A percentile compares a stretch with the other conserved stretches of the same genome.
Evolutionary conservation across 2,888 invertebrate species (phyloP).

Genomic region (Nomada lathburiana): DNA sequence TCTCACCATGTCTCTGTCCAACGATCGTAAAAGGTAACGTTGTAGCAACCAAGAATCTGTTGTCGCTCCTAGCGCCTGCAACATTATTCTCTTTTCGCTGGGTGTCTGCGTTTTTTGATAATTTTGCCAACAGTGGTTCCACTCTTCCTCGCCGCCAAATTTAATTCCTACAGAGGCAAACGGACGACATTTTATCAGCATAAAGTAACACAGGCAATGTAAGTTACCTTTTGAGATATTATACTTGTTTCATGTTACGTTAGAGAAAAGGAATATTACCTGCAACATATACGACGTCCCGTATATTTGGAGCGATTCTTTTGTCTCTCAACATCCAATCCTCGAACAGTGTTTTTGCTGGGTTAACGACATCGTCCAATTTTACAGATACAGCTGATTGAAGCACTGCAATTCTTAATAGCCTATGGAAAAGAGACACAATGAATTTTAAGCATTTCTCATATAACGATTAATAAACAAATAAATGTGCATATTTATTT

Average conservation of each 20-base stretch:
- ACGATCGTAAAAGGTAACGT: slow-evolving; percentile 90
- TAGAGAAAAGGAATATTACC: slow-evolving; percentile 78
- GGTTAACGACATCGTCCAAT: slow-evolving; percentile 88
- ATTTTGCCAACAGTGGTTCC: slow-evolving; percentile 91
- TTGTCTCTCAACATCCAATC: slow-evolving; percentile 89
- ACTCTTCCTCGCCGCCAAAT: slow-evolving; percentile 89
- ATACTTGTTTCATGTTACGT: too few relatives aligned
- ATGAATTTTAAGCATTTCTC: not conserved
- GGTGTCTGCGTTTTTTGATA: slow-evolving; percentile 88
- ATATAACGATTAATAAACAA: not conserved
- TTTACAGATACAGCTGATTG: slow-evolving; percentile 90
- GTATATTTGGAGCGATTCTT: slow-evolving; percentile 90
- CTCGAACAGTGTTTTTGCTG: slow-evolving; percentile 89
- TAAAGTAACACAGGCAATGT: too few relatives aligned
- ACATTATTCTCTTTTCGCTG: slow-evolving; percentile 90
- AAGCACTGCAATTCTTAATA: slow-evolving; percentile 90
- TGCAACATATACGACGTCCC: slow-evolving; percentile 88
- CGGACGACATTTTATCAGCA: not conserved
- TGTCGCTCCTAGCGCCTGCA: slow-evolving; percentile 90
- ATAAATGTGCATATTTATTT: not conserved
- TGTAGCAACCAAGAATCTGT: slow-evolving; percentile 93
- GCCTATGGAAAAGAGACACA: slow-evolving; percentile 84
- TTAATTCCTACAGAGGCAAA: slow-evolving; percentile 87
- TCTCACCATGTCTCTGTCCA: slow-evolving; percentile 89
- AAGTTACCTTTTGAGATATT: too few relatives aligned